phyloP scores from a whole-genome alignment of 2,888 invertebrate genomes.

The Archips crataeganus region DNA sequence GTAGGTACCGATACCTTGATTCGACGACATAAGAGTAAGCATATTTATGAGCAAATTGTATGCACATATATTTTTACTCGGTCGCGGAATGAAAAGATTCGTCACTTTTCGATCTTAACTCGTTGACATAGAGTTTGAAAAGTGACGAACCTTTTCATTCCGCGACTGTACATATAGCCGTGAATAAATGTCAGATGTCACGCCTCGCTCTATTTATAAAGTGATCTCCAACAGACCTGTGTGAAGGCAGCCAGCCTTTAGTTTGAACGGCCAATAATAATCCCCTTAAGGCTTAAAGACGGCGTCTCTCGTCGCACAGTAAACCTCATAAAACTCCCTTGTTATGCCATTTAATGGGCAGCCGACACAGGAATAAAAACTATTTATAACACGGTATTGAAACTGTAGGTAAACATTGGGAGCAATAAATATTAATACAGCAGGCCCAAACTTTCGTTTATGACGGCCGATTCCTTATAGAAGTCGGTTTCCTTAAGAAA shows the following conservation, averaged over 20 bases:
- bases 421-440: constrained; percentile 81
- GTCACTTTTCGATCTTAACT: too few species aligned
- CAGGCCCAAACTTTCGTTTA: constrained; percentile 71
- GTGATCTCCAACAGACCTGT: constrained; percentile 52
- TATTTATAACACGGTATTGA: constrained; percentile 76
- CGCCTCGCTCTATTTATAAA: constrained; percentile 48
- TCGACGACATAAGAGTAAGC: too few species aligned
- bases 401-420: constrained; percentile 71
- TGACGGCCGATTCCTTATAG: constrained; percentile 60
- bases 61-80: too few species aligned
- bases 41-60: too few species aligned
- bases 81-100: too few species aligned
- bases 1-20: too few species aligned
- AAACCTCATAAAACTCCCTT: constrained; percentile 64
- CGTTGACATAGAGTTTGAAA: too few species aligned
- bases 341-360: constrained; percentile 77
- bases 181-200: constrained; percentile 13
- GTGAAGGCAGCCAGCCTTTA: constrained; percentile 53
- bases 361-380: constrained; percentile 71
- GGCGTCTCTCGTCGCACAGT: constrained; percentile 56
- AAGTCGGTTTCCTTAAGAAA: constrained; percentile 53
- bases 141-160: too few species aligned
- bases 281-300: constrained; percentile 56
- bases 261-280: constrained; percentile 56
- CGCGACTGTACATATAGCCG: too few species aligned